Base-by-base conservation (phyloP, 1,140 invertebrate genomes). In the Saccostrea cuccullata region DNA sequence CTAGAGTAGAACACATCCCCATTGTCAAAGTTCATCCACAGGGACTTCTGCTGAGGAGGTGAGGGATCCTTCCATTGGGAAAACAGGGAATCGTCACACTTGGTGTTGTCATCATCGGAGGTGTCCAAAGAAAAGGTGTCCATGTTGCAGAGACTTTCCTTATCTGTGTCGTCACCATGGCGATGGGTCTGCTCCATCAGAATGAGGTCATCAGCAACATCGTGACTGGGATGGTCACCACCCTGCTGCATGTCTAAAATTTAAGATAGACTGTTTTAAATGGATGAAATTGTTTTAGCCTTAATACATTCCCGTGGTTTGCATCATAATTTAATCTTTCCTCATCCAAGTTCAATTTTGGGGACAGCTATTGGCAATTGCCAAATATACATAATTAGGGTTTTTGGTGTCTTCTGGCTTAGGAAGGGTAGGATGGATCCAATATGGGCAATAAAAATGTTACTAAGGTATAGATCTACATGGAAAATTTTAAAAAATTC, bases 1-100 rank as follows among this genome's bases (percentile, higher is more conserved):
- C 13, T 9, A n/a, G 84, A 85, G 23, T 64, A 85, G 84, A 85
- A 85, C 55, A 60, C n/a, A 36, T 85, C 84, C 36, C 56, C 84
- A 64, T 85, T 64, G 8, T 26, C 23, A 36, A 60, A 85, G 15
- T 64, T 36, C 55, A 85, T 26, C 58, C 55, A 64, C 0, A 85
- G 55, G 13, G 82, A 40, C 9, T 84, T 15, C 47, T 84, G 36
- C 40, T 20, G 13, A 11, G 30, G 1, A 5, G 77, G 26, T 67
- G 23, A 20, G 20, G 60, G 60, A 9, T 67, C 60, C 20, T 6
- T 30, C 2, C 23, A 15, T 77, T 4, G 23, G 70, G 70, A 30
- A 77, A 36, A 77, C 26, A 30, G 11, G 12, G 70, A 56, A 36
- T 84, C 20, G 20, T 55, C n/a, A 8, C 6, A 20, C 6, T 56